Evolutionary conservation across 2,113 vertebrate species (phyloP).

Genomic region (Halichoerus grypus): DNA sequence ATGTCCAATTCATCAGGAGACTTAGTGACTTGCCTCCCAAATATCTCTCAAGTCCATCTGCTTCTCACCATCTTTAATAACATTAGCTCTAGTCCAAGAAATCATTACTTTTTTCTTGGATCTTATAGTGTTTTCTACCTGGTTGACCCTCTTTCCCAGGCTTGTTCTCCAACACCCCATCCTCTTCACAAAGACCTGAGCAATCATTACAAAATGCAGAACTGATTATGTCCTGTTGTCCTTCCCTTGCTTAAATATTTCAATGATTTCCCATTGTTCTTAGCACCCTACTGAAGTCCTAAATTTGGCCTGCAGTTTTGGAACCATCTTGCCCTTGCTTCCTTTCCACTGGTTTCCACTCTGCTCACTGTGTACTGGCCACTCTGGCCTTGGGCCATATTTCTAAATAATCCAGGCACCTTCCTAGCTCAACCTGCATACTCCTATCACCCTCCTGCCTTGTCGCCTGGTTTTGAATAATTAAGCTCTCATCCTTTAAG

Average conservation of each 20-base stretch:
- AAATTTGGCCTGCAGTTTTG: background rate
- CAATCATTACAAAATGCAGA: constrained; percentile 36
- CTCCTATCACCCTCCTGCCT: background rate
- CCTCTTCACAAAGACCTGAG: constrained; percentile 21
- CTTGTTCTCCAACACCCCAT: background rate
- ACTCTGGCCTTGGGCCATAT: background rate
- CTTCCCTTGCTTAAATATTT: background rate
- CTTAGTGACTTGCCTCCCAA: background rate
- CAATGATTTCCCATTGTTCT: constrained; percentile 22
- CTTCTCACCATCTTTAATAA: constrained; percentile 40
- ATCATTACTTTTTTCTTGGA: constrained; percentile 30
- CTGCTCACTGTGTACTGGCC: background rate
- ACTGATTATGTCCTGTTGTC: constrained; percentile 18
- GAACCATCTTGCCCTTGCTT: background rate
- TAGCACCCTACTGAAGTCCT: background rate
- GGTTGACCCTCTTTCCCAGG: background rate
- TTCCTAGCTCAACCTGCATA: background rate
- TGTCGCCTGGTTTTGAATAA: background rate
- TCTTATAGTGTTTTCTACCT: constrained; percentile 16
- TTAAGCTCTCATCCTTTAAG: background rate
- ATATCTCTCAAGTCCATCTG: background rate
- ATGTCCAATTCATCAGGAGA: background rate
- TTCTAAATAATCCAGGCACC: background rate
- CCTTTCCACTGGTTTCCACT: background rate
- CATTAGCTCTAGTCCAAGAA: background rate